A percentile compares a stretch with the other conserved stretches of the same genome.
These are phyloP conservation scores for Sorex maritimensis DNA, from an alignment of 2,797 vertebrate species.

Conservation along the genomic window DNA sequence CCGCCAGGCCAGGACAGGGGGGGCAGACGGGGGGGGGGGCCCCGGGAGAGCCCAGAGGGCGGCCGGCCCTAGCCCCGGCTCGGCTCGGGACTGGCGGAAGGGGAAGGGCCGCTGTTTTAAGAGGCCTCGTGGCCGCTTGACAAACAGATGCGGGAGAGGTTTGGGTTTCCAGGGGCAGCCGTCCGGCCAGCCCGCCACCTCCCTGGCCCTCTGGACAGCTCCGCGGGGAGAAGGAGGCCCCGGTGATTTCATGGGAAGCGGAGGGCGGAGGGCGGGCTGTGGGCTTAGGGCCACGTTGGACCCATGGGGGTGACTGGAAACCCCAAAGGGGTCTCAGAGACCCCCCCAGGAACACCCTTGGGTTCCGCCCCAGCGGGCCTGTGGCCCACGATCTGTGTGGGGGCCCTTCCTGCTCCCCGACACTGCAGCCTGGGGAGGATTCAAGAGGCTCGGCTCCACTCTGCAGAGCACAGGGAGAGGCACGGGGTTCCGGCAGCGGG, in stretches of 20 bases:
- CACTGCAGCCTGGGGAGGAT: background rate
- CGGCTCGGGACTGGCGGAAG: background rate
- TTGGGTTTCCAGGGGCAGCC: conserved; percentile 66
- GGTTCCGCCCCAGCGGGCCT: background rate
- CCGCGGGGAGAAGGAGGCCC: background rate
- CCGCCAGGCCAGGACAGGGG: conserved; percentile 64
- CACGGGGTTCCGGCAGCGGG: background rate
- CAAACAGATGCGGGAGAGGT: conserved; percentile 84
- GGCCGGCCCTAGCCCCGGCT: conserved; percentile 50
- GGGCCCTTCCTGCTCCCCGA: background rate
- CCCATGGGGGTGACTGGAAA: background rate
- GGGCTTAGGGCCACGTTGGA: background rate
- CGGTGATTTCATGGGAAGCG: background rate
- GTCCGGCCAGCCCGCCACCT: background rate
- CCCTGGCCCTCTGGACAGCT: conserved; percentile 56
- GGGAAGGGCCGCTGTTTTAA: conserved; percentile 83
- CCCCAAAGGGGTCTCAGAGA: background rate
- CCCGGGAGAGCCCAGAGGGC: conserved; percentile 56
- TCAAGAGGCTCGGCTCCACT: background rate
- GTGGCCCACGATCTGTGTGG: background rate
- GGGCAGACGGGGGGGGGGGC: conserved; percentile 31
- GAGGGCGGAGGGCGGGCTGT: background rate
- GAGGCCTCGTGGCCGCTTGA: conserved; percentile 68
- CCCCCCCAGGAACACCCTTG: background rate
- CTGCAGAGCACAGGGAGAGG: conserved; percentile 63